A percentile compares a stretch with the other conserved stretches of the same genome.
phyloP scores from a whole-genome alignment of 2,797 vertebrate species.

The Loriculus beryllinus region DNA sequence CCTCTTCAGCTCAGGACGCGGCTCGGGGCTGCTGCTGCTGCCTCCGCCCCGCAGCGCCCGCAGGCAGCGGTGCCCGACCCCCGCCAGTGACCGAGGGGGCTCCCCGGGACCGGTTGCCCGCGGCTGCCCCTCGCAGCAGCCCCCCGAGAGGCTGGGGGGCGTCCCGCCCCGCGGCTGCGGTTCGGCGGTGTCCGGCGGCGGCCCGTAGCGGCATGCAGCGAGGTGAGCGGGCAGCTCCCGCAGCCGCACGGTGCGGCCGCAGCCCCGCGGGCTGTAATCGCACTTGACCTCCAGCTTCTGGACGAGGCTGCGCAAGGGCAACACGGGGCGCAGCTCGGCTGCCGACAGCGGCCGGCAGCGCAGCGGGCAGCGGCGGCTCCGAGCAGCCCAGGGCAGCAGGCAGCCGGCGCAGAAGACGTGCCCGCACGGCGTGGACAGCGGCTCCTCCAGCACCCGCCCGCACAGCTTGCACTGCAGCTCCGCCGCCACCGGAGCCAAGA shows the following conservation, averaged over 20 bases:
- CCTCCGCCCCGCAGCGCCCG: slow-evolving; percentile 49
- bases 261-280: slow-evolving; percentile 26
- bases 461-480: slow-evolving; percentile 45
- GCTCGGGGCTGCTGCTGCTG: slow-evolving; percentile 8
- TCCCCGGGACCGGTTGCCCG: background rate
- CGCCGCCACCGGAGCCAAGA: slow-evolving; percentile 23
- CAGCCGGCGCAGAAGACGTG: slow-evolving; percentile 59
- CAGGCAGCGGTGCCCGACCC: slow-evolving; percentile 58
- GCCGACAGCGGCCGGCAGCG: slow-evolving; percentile 39
- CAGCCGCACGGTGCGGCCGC: slow-evolving; percentile 9
- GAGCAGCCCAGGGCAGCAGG: slow-evolving; percentile 51
- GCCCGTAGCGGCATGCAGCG: slow-evolving; percentile 59
- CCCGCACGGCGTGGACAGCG: slow-evolving; percentile 49
- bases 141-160: slow-evolving; percentile 22
- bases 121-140: background rate
- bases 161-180: background rate
- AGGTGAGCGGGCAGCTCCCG: slow-evolving; percentile 26
- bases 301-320: slow-evolving; percentile 30
- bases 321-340: slow-evolving; percentile 25
- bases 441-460: slow-evolving; percentile 45
- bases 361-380: slow-evolving; percentile 32
- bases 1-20: slow-evolving; percentile 41
- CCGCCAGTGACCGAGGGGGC: background rate
- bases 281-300: slow-evolving; percentile 38
- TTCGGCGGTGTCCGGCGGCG: background rate